phyloP scores from a whole-genome alignment of 2,113 vertebrate genomes.

The Falcunculus frontatus region DNA sequence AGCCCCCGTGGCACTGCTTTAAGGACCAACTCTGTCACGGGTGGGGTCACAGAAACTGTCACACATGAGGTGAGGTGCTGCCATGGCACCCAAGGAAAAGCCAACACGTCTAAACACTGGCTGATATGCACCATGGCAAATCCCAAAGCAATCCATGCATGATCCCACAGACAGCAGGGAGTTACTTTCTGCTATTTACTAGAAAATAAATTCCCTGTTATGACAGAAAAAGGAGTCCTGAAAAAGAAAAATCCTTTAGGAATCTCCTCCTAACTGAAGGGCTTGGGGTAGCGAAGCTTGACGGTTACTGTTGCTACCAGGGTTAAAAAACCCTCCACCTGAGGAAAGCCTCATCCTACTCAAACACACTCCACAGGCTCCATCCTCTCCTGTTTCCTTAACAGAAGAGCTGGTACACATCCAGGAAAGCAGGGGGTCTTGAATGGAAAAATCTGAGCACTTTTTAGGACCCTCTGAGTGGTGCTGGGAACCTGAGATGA shows the following conservation, averaged over 20 bases:
- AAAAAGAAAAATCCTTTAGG: neutral
- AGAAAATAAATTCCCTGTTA: neutral
- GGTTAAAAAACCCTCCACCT: neutral
- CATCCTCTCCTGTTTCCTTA: rapidly evolving
- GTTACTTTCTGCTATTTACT: neutral
- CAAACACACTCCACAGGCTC: neutral
- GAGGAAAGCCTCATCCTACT: neutral
- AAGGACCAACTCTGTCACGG: neutral
- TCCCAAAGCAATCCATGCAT: neutral
- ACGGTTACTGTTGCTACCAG: neutral
- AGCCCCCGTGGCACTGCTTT: neutral
- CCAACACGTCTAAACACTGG: neutral
- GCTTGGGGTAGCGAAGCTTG: neutral
- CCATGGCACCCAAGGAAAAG: neutral
- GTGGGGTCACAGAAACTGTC: neutral
- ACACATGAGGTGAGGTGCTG: neutral
- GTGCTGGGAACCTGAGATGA: neutral
- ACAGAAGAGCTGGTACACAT: rapidly evolving
- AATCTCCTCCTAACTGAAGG: neutral
- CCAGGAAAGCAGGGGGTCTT: neutral
- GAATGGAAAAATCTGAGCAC: neutral
- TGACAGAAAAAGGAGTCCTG: neutral
- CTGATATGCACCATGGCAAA: neutral
- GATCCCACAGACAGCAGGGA: neutral
- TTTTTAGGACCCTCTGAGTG: neutral